Base-by-base conservation (phyloP, 2,113 vertebrate species). In the Anas platyrhynchos region DNA sequence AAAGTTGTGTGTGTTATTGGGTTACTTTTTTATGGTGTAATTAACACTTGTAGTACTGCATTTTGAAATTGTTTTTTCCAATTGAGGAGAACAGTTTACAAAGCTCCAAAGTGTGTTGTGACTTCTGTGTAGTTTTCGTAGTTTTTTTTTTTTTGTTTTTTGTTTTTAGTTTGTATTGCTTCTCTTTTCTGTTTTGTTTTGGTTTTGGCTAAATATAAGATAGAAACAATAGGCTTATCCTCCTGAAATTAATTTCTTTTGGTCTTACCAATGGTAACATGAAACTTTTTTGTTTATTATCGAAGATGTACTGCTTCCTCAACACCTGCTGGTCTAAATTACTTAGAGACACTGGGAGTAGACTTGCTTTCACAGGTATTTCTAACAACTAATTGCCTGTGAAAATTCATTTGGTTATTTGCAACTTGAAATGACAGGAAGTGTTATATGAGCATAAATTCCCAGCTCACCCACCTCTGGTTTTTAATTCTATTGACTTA, bases 371-470 rank as follows among this genome's bases (percentile, higher is more conserved):
- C 96, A 97, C 91, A 93, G 91, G 95, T 97, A 97, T 94, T 95
- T 96, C 93, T 89, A 94, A 46, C 83, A 93, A 46, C 95, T 96
- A 97, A 97, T 97, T 97, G 91, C 88, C 95, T 97, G 96, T 95
- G 96, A 97, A 97, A 97, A 97, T 94, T 96, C 91, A 94, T 96
- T 97, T 95, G 83, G 79, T 94, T 94, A 78, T 88, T 95, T 96
- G 88, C 89, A 95, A 95, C 38, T 80, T 90, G 52, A 96, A 95
- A 96, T 94, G 93, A 95, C 93, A 97, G 84, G 68, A 90, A 76
- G 27, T 83, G 83, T 91, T 95, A 93, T 72, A 91, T 84, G 71
- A 96, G 50, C 72, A 69, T 71, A 56, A 88, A 94, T 86, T 96
- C 92, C 93, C 94, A 78, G 22, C 23, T 91, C 46, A 65, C 32